phyloP scores from a whole-genome alignment of 2,797 vertebrate species.

The Hydrophis major region DNA sequence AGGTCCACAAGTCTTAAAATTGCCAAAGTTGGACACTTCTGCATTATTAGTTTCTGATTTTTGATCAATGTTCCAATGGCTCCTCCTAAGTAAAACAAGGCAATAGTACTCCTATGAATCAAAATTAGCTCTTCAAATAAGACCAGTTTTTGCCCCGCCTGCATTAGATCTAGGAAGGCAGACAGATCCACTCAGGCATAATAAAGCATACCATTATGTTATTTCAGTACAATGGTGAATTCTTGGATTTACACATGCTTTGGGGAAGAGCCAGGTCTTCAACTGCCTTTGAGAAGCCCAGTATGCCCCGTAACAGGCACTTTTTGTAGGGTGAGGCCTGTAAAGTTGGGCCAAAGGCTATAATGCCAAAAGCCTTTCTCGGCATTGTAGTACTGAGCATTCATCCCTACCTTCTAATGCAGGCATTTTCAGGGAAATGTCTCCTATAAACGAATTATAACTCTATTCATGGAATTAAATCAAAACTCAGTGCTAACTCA shows the following conservation, averaged over 20 bases:
- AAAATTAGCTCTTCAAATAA: background rate
- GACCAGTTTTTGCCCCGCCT: background rate
- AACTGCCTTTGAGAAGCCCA: background rate
- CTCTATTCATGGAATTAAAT: conserved; percentile 72
- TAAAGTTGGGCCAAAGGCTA: background rate
- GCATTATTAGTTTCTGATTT: background rate
- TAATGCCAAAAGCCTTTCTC: background rate
- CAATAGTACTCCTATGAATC: background rate
- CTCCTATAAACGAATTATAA: conserved; percentile 61
- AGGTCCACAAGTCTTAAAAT: too few species aligned
- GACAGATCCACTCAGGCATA: background rate
- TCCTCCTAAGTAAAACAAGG: background rate
- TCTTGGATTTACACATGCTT: background rate
- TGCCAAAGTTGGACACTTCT: too few species aligned
- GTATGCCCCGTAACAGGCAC: background rate
- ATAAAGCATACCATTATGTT: background rate
- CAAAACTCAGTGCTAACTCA: conserved; percentile 66
- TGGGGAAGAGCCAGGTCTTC: background rate
- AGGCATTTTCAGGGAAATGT: conserved; percentile 52
- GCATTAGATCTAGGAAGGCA: background rate
- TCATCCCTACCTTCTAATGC: conserved; percentile 32
- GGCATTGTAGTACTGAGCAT: background rate
- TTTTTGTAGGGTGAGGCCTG: background rate
- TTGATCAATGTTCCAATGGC: background rate
- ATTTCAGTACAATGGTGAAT: background rate